Evolutionary conservation across 1,140 invertebrate species (phyloP), one percentile per base, ranked within the genome.

Genomic region (Mactra quadrangularis): DNA sequence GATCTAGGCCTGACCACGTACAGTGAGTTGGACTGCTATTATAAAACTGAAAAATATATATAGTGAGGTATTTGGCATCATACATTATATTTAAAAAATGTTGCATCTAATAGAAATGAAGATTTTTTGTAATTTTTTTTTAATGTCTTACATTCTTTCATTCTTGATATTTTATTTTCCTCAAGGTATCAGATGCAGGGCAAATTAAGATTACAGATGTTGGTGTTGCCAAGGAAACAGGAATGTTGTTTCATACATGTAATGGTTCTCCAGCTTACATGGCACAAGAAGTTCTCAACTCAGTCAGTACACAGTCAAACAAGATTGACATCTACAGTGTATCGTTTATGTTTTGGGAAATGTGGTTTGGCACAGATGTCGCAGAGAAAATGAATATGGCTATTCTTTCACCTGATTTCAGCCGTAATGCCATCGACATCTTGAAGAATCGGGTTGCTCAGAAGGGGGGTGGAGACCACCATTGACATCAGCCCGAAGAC

Each of bases 271-370:
- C 66, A 2, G 78, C 57, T 6, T 72, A 71, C 29, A 82, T 72
- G 78, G 78, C 78, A 52, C 78, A 66, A 15, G 78, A 82, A 72
- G 78, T 82, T 2, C 68, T 82, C 7, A 3, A 45, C 6, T n/a
- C 66, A 13, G 59, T 1, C 31, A 47, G 33, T 17, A 47, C 1
- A 38, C 68, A 82, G 17, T 50, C 66, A 19, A 71, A 72, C 45
- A 82, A 82, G 27, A 50, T 72, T 17, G 78, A 82, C 33, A 82
- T 82, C 0, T 82, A 82, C 68, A 82, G 78, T 60, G 25, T 62
- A 11, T 29, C 78, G 15, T 17, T 82, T 2, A 72, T 82, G 29
- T 71, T 41, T n/a, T 82, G 78, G 78, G 78, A 82, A 64, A 82
- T 82, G 78, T 82, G 78, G 78, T 82, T 71, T 17, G 78, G 78